Conservation (phyloP, 2,888 invertebrate genomes). For the Caenorhabditis zanzibari region DNA sequence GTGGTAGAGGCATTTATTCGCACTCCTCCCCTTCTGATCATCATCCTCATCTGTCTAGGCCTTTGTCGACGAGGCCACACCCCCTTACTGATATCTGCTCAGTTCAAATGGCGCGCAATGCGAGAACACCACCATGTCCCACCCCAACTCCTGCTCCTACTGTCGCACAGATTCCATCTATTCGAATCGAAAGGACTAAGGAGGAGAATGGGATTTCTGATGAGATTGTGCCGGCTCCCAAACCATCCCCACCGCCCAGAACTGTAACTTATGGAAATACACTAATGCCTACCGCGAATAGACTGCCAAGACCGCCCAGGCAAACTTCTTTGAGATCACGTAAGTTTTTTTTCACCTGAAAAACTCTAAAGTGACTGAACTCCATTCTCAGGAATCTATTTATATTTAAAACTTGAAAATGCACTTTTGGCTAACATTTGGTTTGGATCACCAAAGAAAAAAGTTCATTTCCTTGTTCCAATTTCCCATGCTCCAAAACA, state of each 20-base stretch:
- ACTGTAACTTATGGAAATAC: constrained; percentile 44
- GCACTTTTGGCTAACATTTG: constrained; percentile 25
- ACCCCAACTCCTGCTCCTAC: constrained; percentile 50
- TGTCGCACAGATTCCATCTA: constrained; percentile 53
- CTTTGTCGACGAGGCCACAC: constrained; percentile 22
- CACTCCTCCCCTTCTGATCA: constrained; percentile 55
- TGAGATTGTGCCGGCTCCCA: constrained; percentile 41
- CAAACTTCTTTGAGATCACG: constrained; percentile 59
- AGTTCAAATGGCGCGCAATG: constrained; percentile 66
- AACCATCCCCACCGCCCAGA: constrained; percentile 56
- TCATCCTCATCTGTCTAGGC: constrained; percentile 36
- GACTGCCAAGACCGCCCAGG: constrained; percentile 49
- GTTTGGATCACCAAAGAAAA: neutral
- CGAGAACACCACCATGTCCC: constrained; percentile 54
- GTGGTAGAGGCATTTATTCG: constrained; percentile 65
- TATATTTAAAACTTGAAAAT: neutral
- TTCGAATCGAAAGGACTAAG: constrained; percentile 54
- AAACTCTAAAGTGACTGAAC: too few species aligned
- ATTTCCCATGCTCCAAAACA: constrained; percentile 43
- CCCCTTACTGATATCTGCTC: constrained; percentile 29
- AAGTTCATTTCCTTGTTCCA: constrained; percentile 5
- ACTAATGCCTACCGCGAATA: constrained; percentile 26
- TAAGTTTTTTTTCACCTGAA: constrained; percentile 35
- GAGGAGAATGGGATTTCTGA: constrained; percentile 42
- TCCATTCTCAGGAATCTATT: neutral